Evolutionary conservation across 2,113 vertebrate genomes (phyloP).

Genomic region (Peromyscus leucopus): DNA sequence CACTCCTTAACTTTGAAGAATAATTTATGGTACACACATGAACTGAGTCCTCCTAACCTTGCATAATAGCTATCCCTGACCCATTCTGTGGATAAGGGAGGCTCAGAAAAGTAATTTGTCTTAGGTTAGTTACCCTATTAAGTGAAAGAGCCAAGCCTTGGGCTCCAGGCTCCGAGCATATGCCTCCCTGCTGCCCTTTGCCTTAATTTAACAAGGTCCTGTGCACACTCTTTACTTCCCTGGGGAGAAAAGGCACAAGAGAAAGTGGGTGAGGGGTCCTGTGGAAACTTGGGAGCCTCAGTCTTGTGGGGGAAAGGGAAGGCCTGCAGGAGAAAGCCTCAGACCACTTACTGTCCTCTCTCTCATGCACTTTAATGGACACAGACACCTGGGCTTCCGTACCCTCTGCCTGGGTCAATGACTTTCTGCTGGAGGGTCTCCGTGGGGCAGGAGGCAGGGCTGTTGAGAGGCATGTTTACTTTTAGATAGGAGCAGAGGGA

Average conservation of each 20-base stretch:
- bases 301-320: background rate
- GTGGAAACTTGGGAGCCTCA: background rate
- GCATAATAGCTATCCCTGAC: background rate
- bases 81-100: constrained; percentile 20
- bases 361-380: constrained; percentile 10
- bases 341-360: background rate
- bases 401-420: background rate
- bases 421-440: constrained; percentile 81
- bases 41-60: background rate
- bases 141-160: background rate
- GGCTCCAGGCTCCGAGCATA: background rate
- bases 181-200: background rate
- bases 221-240: background rate
- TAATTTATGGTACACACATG: background rate
- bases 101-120: background rate
- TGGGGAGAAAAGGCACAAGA: background rate
- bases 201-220: background rate
- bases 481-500: background rate
- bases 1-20: background rate
- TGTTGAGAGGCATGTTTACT: background rate
- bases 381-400: constrained; percentile 49
- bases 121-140: background rate
- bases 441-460: background rate
- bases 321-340: background rate
- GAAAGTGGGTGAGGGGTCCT: background rate